These are phyloP conservation scores for Laothoe populi DNA, from an alignment of 2,888 invertebrate genomes.

Conservation along the genomic window DNA sequence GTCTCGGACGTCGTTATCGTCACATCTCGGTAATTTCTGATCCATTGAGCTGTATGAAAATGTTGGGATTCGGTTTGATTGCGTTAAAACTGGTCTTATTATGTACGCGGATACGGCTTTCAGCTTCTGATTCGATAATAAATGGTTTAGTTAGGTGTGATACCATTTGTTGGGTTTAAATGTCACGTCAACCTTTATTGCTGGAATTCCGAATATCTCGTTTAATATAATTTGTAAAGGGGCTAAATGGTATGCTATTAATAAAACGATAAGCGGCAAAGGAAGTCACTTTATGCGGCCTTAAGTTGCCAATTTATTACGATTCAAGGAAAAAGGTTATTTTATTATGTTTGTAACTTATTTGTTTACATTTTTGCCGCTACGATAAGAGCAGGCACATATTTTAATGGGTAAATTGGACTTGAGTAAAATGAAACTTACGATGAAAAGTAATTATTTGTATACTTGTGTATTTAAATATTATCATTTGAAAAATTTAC, in stretches of 20 bases:
- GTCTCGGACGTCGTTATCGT: constrained; percentile 49
- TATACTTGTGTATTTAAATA: no score
- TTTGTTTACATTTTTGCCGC: background rate
- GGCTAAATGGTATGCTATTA: background rate
- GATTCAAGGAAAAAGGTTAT: background rate
- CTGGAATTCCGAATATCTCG: background rate
- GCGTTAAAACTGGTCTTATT: constrained; percentile 49
- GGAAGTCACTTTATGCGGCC: background rate
- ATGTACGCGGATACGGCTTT: constrained; percentile 13
- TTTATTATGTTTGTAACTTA: background rate
- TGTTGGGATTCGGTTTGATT: constrained; percentile 56
- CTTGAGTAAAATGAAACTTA: background rate
- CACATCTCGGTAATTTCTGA: constrained; percentile 59
- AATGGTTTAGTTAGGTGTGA: constrained; percentile 17
- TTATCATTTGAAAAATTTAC: no score
- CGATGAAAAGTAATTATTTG: no score
- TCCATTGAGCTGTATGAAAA: constrained; percentile 53
- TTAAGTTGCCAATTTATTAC: background rate
- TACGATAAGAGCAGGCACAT: no score
- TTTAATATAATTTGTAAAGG: background rate
- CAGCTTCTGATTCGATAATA: constrained; percentile 12
- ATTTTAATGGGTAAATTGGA: background rate
- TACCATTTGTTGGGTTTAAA: background rate
- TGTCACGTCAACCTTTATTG: background rate
- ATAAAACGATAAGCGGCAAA: constrained; percentile 2